phyloP scores from a whole-genome alignment of 2,113 vertebrate species.

The Oreochromis niloticus region DNA sequence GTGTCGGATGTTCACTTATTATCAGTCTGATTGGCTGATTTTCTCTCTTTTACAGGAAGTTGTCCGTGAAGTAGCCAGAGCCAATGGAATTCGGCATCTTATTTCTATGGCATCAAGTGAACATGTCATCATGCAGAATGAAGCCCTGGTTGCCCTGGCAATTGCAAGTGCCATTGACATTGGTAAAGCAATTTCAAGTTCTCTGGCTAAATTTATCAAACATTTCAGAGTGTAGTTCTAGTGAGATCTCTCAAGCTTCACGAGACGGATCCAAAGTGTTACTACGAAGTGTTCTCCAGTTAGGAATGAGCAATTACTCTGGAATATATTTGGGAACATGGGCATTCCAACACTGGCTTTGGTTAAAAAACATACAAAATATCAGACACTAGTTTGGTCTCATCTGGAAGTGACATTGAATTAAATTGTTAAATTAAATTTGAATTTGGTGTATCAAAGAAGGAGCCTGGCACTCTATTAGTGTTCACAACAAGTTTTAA shows the following conservation, averaged over 20 bases:
- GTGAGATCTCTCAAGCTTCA: neutral
- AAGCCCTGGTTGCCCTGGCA: constrained; percentile 82
- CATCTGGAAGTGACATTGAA: neutral
- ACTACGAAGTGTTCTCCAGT: neutral
- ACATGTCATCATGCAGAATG: constrained; percentile 84
- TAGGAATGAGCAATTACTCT: neutral
- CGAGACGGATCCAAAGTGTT: neutral
- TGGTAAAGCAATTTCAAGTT: constrained; percentile 59
- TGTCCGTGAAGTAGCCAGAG: constrained; percentile 76
- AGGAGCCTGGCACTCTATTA: neutral
- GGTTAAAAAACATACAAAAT: neutral
- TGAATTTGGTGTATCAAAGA: neutral
- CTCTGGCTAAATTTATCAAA: neutral
- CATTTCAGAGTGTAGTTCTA: neutral
- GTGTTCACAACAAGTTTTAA: neutral
- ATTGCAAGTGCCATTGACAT: constrained; percentile 80
- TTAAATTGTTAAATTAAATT: neutral
- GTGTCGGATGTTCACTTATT: neutral
- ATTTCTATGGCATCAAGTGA: constrained; percentile 84
- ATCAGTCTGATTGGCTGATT: neutral
- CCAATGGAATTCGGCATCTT: constrained; percentile 80
- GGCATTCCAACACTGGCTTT: neutral
- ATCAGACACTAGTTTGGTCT: neutral
- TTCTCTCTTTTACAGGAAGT: constrained; percentile 74
- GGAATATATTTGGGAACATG: neutral